These are phyloP conservation scores for Eurytemora carolleeae DNA, from an alignment of 1,140 invertebrate genomes.

Conservation along the genomic window DNA sequence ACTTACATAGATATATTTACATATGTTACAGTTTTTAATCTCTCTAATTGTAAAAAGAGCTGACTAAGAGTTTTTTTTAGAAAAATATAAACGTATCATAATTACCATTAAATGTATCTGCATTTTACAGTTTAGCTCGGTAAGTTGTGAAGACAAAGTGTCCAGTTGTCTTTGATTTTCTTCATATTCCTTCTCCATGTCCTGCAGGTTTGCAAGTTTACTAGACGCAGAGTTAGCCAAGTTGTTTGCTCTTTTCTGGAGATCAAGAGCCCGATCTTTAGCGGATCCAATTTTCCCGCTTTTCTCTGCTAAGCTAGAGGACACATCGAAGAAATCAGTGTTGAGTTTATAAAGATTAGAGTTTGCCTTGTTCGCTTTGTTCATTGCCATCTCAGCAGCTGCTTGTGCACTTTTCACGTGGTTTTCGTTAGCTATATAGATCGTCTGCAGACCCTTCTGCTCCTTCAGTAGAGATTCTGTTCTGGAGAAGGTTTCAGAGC, in stretches of 20 bases:
- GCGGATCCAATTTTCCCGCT: constrained; percentile 39
- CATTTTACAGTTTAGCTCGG: constrained; percentile 29
- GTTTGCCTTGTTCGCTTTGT: constrained; percentile 12
- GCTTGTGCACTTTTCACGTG: constrained; percentile 25
- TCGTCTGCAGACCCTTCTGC: constrained; percentile 15
- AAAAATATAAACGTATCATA: too few species aligned
- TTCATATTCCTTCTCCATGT: constrained; percentile 30
- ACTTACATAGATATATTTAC: too few species aligned
- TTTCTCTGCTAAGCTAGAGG: constrained; percentile 36
- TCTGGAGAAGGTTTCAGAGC: neutral
- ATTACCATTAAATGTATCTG: constrained; percentile 23
- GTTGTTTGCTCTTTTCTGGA: constrained; percentile 49
- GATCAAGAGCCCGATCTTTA: constrained; percentile 44
- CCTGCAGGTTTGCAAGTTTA: constrained; percentile 47
- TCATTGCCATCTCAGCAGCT: constrained; percentile 8
- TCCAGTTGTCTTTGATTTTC: constrained; percentile 28
- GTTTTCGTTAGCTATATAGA: constrained; percentile 10
- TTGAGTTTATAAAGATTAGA: constrained; percentile 18
- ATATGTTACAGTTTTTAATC: too few species aligned
- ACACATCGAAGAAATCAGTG: constrained; percentile 36
- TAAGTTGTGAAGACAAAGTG: constrained; percentile 26
- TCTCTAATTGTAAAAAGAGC: too few species aligned
- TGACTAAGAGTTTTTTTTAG: too few species aligned
- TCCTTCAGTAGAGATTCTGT: neutral
- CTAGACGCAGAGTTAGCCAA: constrained; percentile 49